Evolutionary conservation across 2,797 vertebrate species (phyloP), one percentile per base, ranked within the genome.

Genomic region (Sebastes hopkinsi): DNA sequence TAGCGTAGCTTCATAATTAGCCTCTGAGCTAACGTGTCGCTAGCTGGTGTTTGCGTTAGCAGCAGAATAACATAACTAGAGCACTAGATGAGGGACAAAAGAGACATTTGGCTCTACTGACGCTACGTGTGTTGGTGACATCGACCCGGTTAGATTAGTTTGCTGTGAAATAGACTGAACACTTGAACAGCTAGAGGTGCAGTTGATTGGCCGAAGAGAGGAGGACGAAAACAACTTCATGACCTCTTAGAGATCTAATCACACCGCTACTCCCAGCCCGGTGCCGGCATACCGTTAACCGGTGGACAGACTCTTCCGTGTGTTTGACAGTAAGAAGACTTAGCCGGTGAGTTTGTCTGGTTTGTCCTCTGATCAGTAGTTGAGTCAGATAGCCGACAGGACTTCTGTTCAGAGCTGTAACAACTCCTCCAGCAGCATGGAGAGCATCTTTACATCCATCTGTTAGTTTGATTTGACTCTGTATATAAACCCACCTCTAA

Each of bases 21-120:
- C 89, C 62, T 68, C 29, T 18, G 27, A 59, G 90, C 91, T 91
- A 90, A 78, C 81, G 25, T 46, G 38, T 18, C 56, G 86, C 78
- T 84, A 83, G 14, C 10, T 80, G 77, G 42, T 77, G 54, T 72
- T 79, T 74, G 72, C 71, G 50, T 73, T 81, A 88, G 82, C 76
- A 68, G 10, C 34, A 58, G 30, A 38, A 59, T n/a, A 73, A 62
- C 52, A 81, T 34, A 71, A 66, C 8, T 16, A 38, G 42, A 29
- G 11, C 55, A 36, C 59, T 68, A 54, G 29, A 59, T 25, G 29
- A 23, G n/a, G 10, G 73, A 67, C 46, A 50, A 56, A 60, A 54
- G 11, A 23, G 22, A 66, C 20, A 38, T n/a, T 27, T 50, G 38
- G 2, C 25, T 20, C 1, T 8, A 56, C 3, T 9, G 18, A 52